Evolutionary conservation across 2,113 vertebrate genomes (phyloP).

Genomic region (Phalacrocorax brasilianus): DNA sequence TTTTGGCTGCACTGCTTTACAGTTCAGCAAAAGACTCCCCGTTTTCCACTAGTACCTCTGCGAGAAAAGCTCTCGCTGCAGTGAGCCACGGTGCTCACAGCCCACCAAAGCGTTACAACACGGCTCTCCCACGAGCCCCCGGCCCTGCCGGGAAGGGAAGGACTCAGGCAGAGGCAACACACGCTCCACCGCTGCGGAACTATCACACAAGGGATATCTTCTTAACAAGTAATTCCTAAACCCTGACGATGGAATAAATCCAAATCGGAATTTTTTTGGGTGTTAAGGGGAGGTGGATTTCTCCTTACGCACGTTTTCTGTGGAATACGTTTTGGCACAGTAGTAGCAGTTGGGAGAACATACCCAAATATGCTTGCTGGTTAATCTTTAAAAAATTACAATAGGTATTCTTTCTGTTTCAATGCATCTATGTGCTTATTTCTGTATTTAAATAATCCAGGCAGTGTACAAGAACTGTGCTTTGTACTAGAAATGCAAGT

Average conservation of each 20-base stretch:
- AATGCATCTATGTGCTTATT: background rate
- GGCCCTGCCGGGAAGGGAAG: background rate
- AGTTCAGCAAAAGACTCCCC: background rate
- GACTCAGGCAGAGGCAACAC: background rate
- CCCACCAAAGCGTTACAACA: background rate
- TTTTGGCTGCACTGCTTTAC: background rate
- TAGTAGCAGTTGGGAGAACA: background rate
- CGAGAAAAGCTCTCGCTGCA: background rate
- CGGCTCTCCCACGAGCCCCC: rapidly evolving
- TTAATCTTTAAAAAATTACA: background rate
- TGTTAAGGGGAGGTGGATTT: background rate
- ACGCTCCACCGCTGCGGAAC: background rate
- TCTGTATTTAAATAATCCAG: background rate
- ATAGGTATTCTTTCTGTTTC: no score
- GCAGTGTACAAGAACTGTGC: background rate
- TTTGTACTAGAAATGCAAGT: background rate
- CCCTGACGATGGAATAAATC: background rate
- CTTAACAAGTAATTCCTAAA: background rate
- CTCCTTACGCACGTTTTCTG: background rate
- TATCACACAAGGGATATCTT: background rate
- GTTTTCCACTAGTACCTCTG: background rate
- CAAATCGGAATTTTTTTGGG: rapidly evolving
- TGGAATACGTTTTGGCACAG: background rate
- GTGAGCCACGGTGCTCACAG: rapidly evolving
- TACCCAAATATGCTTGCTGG: rapidly evolving